Evolutionary conservation across 2,888 invertebrate species (phyloP), one percentile per base, ranked within the genome.

Genomic region (Platynereis dumerilii): DNA sequence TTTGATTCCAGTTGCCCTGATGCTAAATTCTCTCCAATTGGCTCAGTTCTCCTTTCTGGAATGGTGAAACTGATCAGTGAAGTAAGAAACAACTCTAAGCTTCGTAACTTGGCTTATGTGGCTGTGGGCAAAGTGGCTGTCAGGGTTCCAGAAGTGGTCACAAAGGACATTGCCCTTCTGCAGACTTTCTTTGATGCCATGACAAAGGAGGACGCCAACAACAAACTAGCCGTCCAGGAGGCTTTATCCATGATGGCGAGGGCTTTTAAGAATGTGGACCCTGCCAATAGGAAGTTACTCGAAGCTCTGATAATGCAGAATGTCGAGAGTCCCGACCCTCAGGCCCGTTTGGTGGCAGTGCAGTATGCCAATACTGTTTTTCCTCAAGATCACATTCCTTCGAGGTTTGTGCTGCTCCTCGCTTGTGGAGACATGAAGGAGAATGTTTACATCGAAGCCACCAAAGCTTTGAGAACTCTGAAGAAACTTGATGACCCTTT

Each of bases 391-490:
- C 92, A 93, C 82, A 89, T 92, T 0, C 91, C 92, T 0, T 91
- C 94, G 0, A 88, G 93, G 76, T 94, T 91, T 80, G 86, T 94
- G 12, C 84, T 96, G 61, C 86, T 96, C 22, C 83, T 93, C 63
- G 93, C 93, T 39, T 91, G 91, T 72, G 94, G 93, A 54, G 94
- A 95, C 80, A 88, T 87, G 67, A 91, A 91, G 85, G 91, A 91
- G 65, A 92, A 92, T 77, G 90, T 92, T 45, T 88, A 89, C 56
- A 87, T 87, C 3, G 92, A 92, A 85, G 91, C 92, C 0, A 81
- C 89, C 34, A 91, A 90, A 84, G 88, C 90, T 66, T 83, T 94
- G 7, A 92, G 93, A 79, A 91, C 91, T 0, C 88, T 89, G 10
- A 69, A 68, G 10, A 69, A 61, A 17, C 3, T 24, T 3, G 52